Conservation (phyloP, 2,797 vertebrate genomes). For the Manis crassicaudata region DNA sequence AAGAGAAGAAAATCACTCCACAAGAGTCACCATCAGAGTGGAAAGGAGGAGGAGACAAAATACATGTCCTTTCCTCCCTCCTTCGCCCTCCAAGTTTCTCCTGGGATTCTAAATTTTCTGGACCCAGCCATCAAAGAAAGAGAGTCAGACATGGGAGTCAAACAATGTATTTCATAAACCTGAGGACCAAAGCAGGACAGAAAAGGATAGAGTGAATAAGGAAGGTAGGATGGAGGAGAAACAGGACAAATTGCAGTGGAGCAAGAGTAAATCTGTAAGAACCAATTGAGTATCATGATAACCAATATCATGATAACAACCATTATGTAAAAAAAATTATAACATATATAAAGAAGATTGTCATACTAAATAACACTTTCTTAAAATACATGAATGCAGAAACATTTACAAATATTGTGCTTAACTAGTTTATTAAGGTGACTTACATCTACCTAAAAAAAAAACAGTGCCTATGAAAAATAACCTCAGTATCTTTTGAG, state of each 20-base stretch:
- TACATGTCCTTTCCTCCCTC: background rate
- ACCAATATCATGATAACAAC: background rate
- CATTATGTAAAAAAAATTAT: background rate
- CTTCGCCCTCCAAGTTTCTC: background rate
- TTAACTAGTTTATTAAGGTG: background rate
- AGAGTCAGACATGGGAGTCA: background rate
- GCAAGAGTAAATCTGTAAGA: background rate
- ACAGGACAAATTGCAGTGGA: background rate
- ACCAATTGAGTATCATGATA: background rate
- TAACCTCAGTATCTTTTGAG: conserved; percentile 28
- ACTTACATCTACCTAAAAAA: conserved; percentile 33
- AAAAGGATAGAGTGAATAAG: background rate
- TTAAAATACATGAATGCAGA: conserved; percentile 11
- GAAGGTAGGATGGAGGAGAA: background rate
- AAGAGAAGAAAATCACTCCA: background rate
- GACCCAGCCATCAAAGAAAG: background rate
- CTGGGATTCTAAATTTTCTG: background rate
- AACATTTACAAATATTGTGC: background rate
- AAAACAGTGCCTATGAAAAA: conserved; percentile 40
- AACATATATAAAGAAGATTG: background rate
- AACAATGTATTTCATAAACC: background rate
- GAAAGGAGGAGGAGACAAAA: background rate
- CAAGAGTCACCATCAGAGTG: background rate
- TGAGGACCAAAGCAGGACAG: background rate
- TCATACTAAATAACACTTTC: background rate